Conservation (phyloP, 2,888 invertebrate species). For the Drosophila histrio region DNA sequence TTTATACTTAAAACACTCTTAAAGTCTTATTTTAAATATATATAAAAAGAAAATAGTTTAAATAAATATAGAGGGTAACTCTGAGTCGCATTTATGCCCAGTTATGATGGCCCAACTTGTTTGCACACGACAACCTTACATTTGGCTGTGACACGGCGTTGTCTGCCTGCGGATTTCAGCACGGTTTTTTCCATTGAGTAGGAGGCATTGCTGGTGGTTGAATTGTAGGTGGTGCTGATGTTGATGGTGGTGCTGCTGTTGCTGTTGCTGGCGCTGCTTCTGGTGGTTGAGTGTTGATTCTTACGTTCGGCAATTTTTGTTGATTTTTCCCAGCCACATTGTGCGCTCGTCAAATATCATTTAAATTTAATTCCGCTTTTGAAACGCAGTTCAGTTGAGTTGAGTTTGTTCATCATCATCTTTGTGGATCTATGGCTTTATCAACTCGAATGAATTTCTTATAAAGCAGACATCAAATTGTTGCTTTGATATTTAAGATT, state of each 20-base stretch:
- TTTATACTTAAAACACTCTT: no score
- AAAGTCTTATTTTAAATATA: no score
- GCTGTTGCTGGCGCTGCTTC: conserved; percentile 2
- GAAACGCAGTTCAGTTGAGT: conserved; percentile 13
- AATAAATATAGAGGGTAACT: conserved; percentile 4
- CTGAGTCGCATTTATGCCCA: not conserved
- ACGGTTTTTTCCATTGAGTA: conserved; percentile 17
- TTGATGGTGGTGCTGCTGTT: not conserved
- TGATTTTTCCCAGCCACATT: conserved; percentile 51
- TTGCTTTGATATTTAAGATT: conserved; percentile 2
- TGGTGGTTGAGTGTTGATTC: conserved; percentile 43
- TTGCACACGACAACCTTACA: conserved; percentile 36
- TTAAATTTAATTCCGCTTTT: conserved; percentile 69
- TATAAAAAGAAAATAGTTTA: no score
- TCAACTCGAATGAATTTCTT: conserved; percentile 28
- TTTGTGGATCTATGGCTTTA: conserved; percentile 23
- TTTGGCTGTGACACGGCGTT: conserved; percentile 31
- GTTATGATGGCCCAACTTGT: conserved; percentile 19
- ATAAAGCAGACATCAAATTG: not conserved
- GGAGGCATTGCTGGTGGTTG: conserved; percentile 16
- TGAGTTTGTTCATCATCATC: conserved; percentile 5
- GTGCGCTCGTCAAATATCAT: conserved; percentile 62
- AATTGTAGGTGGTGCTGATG: conserved; percentile 5
- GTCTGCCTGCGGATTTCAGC: conserved; percentile 22
- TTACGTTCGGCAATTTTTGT: conserved; percentile 37